phyloP scores from a whole-genome alignment of 2,797 vertebrate genomes.

The Macroramphosus scolopax region DNA sequence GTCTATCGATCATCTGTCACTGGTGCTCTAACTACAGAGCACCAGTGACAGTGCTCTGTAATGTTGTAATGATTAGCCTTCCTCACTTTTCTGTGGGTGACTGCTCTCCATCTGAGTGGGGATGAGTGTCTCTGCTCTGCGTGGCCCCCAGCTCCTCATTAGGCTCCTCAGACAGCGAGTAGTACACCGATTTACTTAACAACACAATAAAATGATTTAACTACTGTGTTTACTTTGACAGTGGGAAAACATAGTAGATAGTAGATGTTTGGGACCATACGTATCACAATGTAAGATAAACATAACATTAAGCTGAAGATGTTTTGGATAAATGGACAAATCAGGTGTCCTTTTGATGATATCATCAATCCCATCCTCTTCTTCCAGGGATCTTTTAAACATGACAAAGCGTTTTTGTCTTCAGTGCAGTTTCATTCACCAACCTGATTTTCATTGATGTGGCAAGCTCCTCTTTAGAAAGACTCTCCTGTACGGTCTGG shows the following conservation, averaged over 20 bases:
- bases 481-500: constrained; percentile 45
- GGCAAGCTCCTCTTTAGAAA: constrained; percentile 34
- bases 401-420: neutral
- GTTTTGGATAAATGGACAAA: neutral
- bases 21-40: too few relatives aligned
- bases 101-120: constrained; percentile 85
- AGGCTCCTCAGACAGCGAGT: constrained; percentile 72
- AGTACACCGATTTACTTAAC: constrained; percentile 80
- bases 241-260: too few relatives aligned
- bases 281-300: neutral
- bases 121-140: constrained; percentile 66
- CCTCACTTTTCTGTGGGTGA: constrained; percentile 65
- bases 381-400: neutral
- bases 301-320: neutral
- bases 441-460: constrained; percentile 67
- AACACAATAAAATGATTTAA: constrained; percentile 21
- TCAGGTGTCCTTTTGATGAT: neutral
- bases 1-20: neutral
- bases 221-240: too few relatives aligned
- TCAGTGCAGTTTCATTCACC: constrained; percentile 17
- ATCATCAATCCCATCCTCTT: neutral
- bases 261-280: too few relatives aligned
- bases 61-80: neutral
- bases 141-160: constrained; percentile 32
- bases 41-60: too few relatives aligned